These are phyloP conservation scores for Lycopodina hypogea DNA, from an alignment of 37 sponge, comb jelly and placozoan species.

Conservation along the genomic window DNA sequence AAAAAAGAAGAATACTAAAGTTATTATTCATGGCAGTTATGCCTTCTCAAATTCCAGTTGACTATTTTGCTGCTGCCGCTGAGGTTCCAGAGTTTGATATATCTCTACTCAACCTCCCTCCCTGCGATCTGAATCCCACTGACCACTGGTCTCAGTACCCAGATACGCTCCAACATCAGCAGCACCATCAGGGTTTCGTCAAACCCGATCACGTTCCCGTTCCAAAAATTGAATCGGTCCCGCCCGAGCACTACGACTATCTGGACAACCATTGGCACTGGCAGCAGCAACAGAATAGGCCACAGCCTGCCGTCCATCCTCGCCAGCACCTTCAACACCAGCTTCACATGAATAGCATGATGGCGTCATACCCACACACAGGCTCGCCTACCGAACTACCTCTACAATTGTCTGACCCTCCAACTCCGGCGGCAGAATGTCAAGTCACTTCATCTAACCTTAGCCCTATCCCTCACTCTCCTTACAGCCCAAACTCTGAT, in stretches of 20 bases:
- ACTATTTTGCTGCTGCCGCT: slow-evolving; percentile 1
- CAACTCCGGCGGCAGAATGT: slow-evolving; percentile 58
- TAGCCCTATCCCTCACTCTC: slow-evolving; percentile 43
- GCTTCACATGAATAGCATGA: background rate
- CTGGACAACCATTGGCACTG: slow-evolving; percentile 5
- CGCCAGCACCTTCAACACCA: background rate
- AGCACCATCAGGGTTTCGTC: background rate
- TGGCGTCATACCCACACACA: slow-evolving; percentile 14
- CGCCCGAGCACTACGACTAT: background rate
- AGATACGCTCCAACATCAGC: background rate
- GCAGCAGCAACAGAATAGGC: background rate
- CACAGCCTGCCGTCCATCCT: background rate
- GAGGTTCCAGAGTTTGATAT: slow-evolving; percentile 22
- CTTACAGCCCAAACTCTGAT: slow-evolving; percentile 52
- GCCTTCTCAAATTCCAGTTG: slow-evolving; percentile 4
- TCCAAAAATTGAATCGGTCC: slow-evolving; percentile 21
- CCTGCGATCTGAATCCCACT: background rate
- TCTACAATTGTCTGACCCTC: slow-evolving; percentile 43
- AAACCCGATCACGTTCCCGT: slow-evolving; percentile 17
- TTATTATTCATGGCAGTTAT: slow-evolving; percentile 21
- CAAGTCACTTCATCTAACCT: slow-evolving; percentile 47
- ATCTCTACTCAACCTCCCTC: background rate
- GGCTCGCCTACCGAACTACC: slow-evolving; percentile 9
- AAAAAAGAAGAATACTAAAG: too few relatives aligned
- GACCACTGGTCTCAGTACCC: background rate